Base-by-base conservation (phyloP, 2,888 invertebrate species). In the Apotomis turbidana region DNA sequence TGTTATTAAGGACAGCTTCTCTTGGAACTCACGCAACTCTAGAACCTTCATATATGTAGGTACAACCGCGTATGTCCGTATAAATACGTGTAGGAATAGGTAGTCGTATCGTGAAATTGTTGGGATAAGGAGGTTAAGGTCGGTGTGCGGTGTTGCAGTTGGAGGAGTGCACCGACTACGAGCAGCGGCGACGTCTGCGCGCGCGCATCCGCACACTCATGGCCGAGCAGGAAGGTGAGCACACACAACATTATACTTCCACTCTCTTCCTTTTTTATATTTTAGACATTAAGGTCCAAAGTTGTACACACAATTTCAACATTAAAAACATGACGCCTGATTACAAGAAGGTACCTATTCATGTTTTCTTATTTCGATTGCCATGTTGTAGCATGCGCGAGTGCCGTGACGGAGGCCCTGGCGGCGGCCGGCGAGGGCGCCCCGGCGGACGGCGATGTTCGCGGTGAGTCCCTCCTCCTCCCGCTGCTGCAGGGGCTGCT, bases 91-190 rank as follows among this genome's bases (percentile, higher is more conserved):
- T 55, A 15, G 8, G 27, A 27, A 27, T 27, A 15, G 15, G 27
- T 9, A 15, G 4, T 41, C 49, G 9, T 10, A 10, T 9, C 12
- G 49, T 49, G 9, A 49, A 49, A 9, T 6, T 41, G 6, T 49
- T 49, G 9, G 9, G 5, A 38, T n/a, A 6, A 12, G 8, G 55
- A 55, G 1, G 36, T 3, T 54, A 15, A 58, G 5, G 41, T 1
- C 8, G 6, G n/a, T 49, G 44, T 55, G 12, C 55, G 49, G 46
- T 64, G 71, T 94, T 93, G 62, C 89, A 97, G 97, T 95, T 98
- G 94, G 97, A 97, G 90, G 95, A 96, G 91, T 96, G 97, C 88
- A 96, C 95, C 79, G 97, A 97, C 88, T 97, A 97, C 96, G 97
- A 97, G 90, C 97, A 97, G 90, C 95, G 97, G 83, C 96, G 97